Base-by-base conservation (phyloP, 1,140 invertebrate species). In the Anoplophora glabripennis region DNA sequence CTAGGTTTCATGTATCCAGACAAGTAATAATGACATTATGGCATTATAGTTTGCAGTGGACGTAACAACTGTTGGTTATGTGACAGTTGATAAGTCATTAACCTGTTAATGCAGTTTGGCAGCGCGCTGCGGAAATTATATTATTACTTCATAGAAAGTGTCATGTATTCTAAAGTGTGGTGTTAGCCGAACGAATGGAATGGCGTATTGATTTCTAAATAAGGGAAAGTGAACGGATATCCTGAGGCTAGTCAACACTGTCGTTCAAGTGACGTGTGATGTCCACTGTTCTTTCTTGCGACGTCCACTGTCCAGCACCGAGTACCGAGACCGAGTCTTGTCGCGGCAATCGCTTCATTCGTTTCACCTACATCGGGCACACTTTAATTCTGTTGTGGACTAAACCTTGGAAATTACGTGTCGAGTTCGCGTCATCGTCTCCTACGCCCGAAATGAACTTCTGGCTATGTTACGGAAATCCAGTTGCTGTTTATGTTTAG, bases 171-270 rank as follows among this genome's bases (percentile, higher is more conserved):
- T 21, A 45, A 45, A 45, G 12, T 45, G 44, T 12, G 0, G 12
- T n/a, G 38, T 17, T 41, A 41, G 41, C 45, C 38, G 2, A 40
- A 40, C 14, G 38, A n/a, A 40, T 37, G 36, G 48, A 55, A 63
- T 54, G 46, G 53, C 57, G 61, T 63, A 69, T 69, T 66, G 59
- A 61, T 69, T 69, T 69, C 67, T 69, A 69, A 69, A 67, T 65
- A 69, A 69, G 67, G 67, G 67, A 69, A 69, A 69, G 67, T 69
- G 67, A 69, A 69, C 67, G 67, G 67, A 69, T 69, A 66, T 69
- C 67, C 67, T 69, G 61, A 58, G 67, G 67, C 64, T 47, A 58
- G 47, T 49, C 58, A 48, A 64, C 54, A 49, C 54, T 61, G 57
- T 59, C 33, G 35, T 49, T 18, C 48, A 51, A 17, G 15, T 28